Evolutionary conservation across 2,797 vertebrate species (phyloP).

Genomic region (Girardinus metallicus): DNA sequence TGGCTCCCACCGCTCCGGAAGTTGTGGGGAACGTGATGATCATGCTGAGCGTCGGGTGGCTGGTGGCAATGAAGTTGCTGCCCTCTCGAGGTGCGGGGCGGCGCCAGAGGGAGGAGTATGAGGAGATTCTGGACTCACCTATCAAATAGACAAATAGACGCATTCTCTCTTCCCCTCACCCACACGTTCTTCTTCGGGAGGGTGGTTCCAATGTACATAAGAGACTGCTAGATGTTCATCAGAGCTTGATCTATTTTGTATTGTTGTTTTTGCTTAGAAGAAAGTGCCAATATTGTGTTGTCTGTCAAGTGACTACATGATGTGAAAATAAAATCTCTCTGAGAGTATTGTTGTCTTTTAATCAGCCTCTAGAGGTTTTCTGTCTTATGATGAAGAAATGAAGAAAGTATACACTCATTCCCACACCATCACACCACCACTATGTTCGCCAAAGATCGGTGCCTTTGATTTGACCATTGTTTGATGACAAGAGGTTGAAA

Average conservation of each 20-base stretch:
- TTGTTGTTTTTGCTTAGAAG: slow-evolving; percentile 69
- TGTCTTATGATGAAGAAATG: background rate
- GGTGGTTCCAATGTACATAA: slow-evolving; percentile 54
- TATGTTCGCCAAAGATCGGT: slow-evolving; percentile 36
- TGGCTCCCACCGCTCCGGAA: slow-evolving; percentile 87
- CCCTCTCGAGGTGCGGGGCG: slow-evolving; percentile 82
- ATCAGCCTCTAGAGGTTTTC: slow-evolving; percentile 5
- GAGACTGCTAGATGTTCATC: slow-evolving; percentile 71
- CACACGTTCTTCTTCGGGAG: slow-evolving; percentile 16
- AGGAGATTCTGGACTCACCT: slow-evolving; percentile 94
- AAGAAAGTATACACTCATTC: background rate
- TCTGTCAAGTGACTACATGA: slow-evolving; percentile 73
- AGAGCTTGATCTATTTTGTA: slow-evolving; percentile 80
- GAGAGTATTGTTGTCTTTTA: slow-evolving; percentile 34
- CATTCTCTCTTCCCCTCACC: background rate
- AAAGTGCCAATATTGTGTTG: slow-evolving; percentile 79
- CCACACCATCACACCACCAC: background rate
- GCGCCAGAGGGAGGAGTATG: slow-evolving; percentile 87
- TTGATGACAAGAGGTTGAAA: slow-evolving; percentile 10
- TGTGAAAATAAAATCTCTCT: slow-evolving; percentile 74
- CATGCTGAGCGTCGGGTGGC: slow-evolving; percentile 88
- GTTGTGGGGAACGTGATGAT: slow-evolving; percentile 90
- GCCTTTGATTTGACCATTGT: slow-evolving; percentile 38
- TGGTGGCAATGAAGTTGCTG: slow-evolving; percentile 90
- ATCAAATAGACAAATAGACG: slow-evolving; percentile 89